Conservation (phyloP, 2,888 invertebrate genomes). For the Macrophya alboannulata region DNA sequence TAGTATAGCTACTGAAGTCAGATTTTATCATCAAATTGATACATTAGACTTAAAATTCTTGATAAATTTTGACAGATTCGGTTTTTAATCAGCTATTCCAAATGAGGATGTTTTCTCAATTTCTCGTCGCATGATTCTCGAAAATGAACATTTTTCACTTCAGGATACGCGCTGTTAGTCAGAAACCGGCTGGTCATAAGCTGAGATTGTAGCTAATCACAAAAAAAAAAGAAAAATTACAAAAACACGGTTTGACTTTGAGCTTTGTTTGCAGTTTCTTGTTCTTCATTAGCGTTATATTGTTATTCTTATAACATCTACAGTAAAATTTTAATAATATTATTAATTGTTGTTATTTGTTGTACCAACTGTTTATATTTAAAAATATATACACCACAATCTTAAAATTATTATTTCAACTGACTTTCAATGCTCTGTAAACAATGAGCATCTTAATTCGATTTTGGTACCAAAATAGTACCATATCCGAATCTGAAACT, state of each 20-base stretch:
- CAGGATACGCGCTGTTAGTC: too few relatives aligned
- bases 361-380: not conserved
- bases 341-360: constrained; percentile 17
- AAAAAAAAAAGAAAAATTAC: not conserved
- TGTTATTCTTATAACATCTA: constrained; percentile 22
- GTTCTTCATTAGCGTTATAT: not conserved
- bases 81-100: not conserved
- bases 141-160: too few relatives aligned
- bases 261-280: not conserved
- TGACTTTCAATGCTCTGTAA: not conserved
- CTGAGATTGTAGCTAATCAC: too few relatives aligned
- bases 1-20: not conserved
- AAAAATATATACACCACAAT: not conserved
- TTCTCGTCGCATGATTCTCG: too few relatives aligned
- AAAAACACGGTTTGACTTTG: not conserved
- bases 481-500: not conserved
- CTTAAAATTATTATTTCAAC: not conserved
- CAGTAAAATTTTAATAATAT: constrained; percentile 2
- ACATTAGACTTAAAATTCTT: not conserved
- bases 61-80: not conserved
- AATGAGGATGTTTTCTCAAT: too few relatives aligned
- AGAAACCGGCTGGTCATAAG: too few relatives aligned
- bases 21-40: not conserved
- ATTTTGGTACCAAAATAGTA: constrained; percentile 5
- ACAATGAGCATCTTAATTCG: not conserved